A percentile compares a stretch with the other conserved stretches of the same genome.
phyloP scores from a whole-genome alignment of 2,888 invertebrate genomes.

The Acanthococcus lagerstroemiae region DNA sequence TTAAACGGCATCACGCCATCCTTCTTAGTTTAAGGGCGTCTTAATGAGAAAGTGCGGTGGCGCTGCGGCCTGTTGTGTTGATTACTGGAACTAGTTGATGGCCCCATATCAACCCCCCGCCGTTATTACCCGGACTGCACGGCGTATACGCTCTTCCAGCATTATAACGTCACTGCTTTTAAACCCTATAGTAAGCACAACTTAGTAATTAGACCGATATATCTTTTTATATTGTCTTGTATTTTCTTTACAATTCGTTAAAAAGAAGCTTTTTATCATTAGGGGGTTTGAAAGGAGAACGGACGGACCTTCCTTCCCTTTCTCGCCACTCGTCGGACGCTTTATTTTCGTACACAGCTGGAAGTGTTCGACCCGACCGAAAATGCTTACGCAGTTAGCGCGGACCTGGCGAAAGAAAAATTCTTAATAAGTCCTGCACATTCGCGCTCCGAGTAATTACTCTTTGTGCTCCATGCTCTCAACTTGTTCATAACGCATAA shows the following conservation, averaged over 20 bases:
- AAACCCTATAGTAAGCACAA: constrained; percentile 24
- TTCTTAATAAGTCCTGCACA: no score
- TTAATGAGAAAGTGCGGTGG: constrained; percentile 31
- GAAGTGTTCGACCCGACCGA: no score
- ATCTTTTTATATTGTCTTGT: constrained; percentile 32
- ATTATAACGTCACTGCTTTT: constrained; percentile 2
- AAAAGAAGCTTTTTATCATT: constrained; percentile 29
- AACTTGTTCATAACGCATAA: no score
- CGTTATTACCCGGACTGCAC: constrained; percentile 15
- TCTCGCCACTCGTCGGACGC: no score
- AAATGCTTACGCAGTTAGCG: no score
- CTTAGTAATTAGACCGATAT: constrained; percentile 32
- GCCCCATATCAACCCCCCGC: constrained; percentile 28
- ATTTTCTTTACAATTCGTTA: constrained; percentile 29
- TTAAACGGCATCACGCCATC: constrained; percentile 29
- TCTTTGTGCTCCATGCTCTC: no score
- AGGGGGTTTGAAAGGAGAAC: constrained; percentile 18
- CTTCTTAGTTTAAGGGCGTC: constrained; percentile 28
- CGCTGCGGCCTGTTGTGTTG: constrained; percentile 19
- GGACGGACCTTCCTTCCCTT: no score
- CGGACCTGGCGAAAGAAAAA: no score
- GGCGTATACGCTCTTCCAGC: not conserved
- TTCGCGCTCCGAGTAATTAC: no score
- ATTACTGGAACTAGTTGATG: constrained; percentile 31
- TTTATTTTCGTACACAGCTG: no score